These are phyloP conservation scores for Oxystoma pomonae DNA, from an alignment of 2,888 invertebrate genomes.

Conservation along the genomic window DNA sequence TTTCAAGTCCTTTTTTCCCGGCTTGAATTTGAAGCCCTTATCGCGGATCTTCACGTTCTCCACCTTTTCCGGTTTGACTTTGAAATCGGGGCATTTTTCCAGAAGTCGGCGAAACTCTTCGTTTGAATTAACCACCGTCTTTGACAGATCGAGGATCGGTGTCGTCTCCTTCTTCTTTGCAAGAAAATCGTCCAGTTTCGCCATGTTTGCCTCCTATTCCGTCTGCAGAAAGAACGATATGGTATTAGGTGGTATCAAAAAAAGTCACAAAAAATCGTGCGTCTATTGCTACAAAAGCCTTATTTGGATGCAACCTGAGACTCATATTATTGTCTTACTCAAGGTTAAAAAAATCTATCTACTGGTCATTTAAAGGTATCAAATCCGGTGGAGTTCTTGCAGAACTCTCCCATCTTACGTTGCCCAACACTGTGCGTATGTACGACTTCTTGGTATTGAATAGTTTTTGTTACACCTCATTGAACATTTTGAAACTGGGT, in stretches of 20 bases:
- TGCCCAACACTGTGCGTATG: constrained; percentile 35
- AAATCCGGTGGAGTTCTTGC: constrained; percentile 32
- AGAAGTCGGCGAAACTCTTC: constrained; percentile 80
- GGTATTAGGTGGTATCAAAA: too few relatives aligned
- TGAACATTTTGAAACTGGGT: constrained; percentile 48
- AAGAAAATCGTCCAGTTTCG: constrained; percentile 78
- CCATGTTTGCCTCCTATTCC: constrained; percentile 40
- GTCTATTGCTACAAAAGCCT: background rate
- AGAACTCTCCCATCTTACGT: constrained; percentile 52
- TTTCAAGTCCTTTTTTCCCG: constrained; percentile 67
- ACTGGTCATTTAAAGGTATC: background rate
- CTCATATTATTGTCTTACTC: constrained; percentile 6
- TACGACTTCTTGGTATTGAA: background rate
- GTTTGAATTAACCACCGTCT: constrained; percentile 68
- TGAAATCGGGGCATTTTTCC: constrained; percentile 87
- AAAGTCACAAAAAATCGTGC: background rate
- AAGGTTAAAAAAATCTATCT: background rate
- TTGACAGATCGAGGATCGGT: constrained; percentile 80
- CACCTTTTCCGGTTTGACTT: constrained; percentile 82
- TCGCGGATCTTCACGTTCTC: constrained; percentile 78
- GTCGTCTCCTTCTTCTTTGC: constrained; percentile 81
- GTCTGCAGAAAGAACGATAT: background rate
- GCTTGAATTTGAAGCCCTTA: constrained; percentile 69
- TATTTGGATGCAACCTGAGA: background rate
- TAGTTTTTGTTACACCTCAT: constrained; percentile 37